Evolutionary conservation across 2,113 vertebrate genomes (phyloP), one percentile per base, ranked within the genome.

Genomic region (Amia ocellicauda): DNA sequence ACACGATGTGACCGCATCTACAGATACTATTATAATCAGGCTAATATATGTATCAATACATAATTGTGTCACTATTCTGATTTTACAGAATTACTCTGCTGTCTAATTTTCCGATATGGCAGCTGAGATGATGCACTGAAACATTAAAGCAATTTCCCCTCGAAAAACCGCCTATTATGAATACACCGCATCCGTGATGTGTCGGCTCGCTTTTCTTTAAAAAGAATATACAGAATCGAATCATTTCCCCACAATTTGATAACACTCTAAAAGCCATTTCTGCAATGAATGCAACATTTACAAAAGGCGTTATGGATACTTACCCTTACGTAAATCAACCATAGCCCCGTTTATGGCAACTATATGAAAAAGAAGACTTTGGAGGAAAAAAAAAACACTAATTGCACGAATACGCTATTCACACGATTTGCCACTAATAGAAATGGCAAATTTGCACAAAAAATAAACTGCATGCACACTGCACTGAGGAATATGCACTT

Each of bases 371-470:
- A 47, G n/a, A 13, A 47, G n/a, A 47, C n/a, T 17, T 16, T 57
- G n/a, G 20, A 9, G n/a, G 4, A 26, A n/a, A n/a, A 28, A 55
- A 43, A n/a, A 27, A 20, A 63, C 36, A 63, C 27, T 23, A 54
- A 49, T 29, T 17, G 41, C 28, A 57, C 19, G 20, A 47, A 27
- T 49, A 64, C 26, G 54, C 14, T 36, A 42, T n/a, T 23, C 47
- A 58, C 23, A 62, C 54, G 19, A 45, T 63, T 60, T 58, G 36
- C 49, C 20, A 22, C 11, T 49, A 42, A 69, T 29, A 55, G 47
- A 64, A 67, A 71, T 64, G 27, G 58, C 68, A 54, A 54, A 64
- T 31, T 17, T 51, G 62, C 58, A 65, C 60, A 55, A 66, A 56
- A 63, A 50, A 62, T 56, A 61, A 68, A 56, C 68, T 22, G 20